Conservation (phyloP, 2,888 invertebrate species). For the Limenitis camilla region DNA sequence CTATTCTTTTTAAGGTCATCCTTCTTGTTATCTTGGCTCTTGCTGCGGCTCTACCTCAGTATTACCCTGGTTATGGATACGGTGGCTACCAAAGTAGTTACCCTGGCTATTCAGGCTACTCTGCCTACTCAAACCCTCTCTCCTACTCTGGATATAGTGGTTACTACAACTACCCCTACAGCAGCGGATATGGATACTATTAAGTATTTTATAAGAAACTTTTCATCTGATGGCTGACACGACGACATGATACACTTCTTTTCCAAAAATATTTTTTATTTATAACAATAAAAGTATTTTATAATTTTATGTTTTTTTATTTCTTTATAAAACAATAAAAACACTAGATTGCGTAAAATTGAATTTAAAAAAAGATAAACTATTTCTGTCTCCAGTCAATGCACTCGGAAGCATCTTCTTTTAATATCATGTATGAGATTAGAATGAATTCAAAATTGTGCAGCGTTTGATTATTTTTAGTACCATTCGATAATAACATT, state of each 20-base stretch:
- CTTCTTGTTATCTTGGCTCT: slow-evolving; percentile 62
- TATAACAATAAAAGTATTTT: too few species aligned
- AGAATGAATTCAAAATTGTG: too few species aligned
- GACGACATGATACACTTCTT: neutral
- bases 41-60: slow-evolving; percentile 63
- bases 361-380: too few species aligned
- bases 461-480: too few species aligned
- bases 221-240: neutral
- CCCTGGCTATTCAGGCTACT: slow-evolving; percentile 52
- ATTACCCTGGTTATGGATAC: slow-evolving; percentile 51
- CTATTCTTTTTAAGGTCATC: slow-evolving; percentile 43
- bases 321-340: too few species aligned
- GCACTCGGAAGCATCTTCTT: too few species aligned
- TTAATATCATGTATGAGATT: too few species aligned
- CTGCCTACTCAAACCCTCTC: slow-evolving; percentile 51
- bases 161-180: slow-evolving; percentile 51
- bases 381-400: too few species aligned
- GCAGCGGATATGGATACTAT: slow-evolving; percentile 54
- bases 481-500: too few species aligned
- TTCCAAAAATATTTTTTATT: neutral
- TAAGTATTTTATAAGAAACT: slow-evolving; percentile 25
- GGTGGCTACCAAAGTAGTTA: slow-evolving; percentile 45
- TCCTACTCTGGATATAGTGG: slow-evolving; percentile 47
- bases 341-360: too few species aligned
- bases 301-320: too few species aligned